Evolutionary conservation across 2,113 vertebrate species (phyloP).

Genomic region (Dissostichus mawsoni): DNA sequence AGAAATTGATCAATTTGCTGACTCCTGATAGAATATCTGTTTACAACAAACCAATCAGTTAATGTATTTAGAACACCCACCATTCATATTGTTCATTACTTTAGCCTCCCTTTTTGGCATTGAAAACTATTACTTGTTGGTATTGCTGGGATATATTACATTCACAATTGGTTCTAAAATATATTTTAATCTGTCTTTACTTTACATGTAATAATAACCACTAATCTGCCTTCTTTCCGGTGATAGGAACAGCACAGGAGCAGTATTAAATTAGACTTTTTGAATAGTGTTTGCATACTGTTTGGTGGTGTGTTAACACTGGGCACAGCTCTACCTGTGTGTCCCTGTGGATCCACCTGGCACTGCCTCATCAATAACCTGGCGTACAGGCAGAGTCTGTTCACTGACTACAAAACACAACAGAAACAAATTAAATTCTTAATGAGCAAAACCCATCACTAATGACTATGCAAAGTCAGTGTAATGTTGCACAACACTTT

Average conservation of each 20-base stretch:
- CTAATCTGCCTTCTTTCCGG: neutral
- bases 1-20: neutral
- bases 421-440: constrained; percentile 59
- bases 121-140: neutral
- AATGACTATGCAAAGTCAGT: constrained; percentile 56
- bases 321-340: constrained; percentile 60
- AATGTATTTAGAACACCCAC: neutral
- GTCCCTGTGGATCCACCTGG: constrained; percentile 65
- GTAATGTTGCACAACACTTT: constrained; percentile 46
- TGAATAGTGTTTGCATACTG: constrained; percentile 20
- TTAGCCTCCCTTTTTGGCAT: neutral
- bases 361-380: constrained; percentile 70
- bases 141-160: neutral
- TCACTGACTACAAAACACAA: constrained; percentile 55
- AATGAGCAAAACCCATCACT: constrained; percentile 61
- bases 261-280: constrained; percentile 17
- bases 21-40: neutral
- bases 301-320: constrained; percentile 33
- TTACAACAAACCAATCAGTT: constrained; percentile 1
- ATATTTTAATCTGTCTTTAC: neutral
- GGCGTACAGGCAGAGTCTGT: constrained; percentile 51
- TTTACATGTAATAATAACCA: constrained; percentile 1
- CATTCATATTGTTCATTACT: neutral
- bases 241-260: neutral
- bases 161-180: neutral